Evolutionary conservation across 2,888 invertebrate genomes (phyloP).

Genomic region (Rhorus exstirpatorius): DNA sequence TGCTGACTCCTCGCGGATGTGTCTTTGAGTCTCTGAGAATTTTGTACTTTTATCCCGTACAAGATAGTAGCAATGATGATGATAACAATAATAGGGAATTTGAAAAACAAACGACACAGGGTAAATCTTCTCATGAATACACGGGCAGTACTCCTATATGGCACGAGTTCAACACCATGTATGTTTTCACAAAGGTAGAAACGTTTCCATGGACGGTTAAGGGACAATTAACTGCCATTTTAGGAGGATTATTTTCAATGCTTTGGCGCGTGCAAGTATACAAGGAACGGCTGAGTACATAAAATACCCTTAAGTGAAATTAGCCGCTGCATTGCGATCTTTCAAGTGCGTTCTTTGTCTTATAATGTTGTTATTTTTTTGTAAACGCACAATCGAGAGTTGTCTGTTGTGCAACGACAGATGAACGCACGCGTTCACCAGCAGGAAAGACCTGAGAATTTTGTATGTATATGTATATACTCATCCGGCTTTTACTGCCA

Average conservation of each 20-base stretch:
- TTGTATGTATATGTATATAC: constrained; percentile 1
- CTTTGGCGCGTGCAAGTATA: no score
- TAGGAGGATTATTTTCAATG: no score
- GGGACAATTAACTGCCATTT: constrained; percentile 60
- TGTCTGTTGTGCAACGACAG: constrained; percentile 60
- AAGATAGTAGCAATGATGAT: no score
- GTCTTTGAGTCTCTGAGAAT: no score
- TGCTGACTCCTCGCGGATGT: no score
- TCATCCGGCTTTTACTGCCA: constrained; percentile 32
- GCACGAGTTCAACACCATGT: background rate
- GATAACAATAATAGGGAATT: no score
- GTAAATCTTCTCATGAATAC: no score
- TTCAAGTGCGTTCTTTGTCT: background rate
- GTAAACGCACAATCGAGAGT: background rate
- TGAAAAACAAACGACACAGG: background rate
- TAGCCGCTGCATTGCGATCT: constrained; percentile 13
- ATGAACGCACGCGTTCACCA: constrained; percentile 57
- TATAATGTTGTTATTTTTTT: constrained; percentile 10
- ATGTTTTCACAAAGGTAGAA: background rate
- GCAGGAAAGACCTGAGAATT: constrained; percentile 26
- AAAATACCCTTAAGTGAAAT: no score
- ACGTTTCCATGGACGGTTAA: constrained; percentile 21
- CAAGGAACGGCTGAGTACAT: no score
- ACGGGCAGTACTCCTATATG: no score
- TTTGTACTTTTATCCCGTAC: no score